These are phyloP conservation scores for Temnothorax rugatulus DNA, from an alignment of 2,888 invertebrate species.

Conservation along the genomic window DNA sequence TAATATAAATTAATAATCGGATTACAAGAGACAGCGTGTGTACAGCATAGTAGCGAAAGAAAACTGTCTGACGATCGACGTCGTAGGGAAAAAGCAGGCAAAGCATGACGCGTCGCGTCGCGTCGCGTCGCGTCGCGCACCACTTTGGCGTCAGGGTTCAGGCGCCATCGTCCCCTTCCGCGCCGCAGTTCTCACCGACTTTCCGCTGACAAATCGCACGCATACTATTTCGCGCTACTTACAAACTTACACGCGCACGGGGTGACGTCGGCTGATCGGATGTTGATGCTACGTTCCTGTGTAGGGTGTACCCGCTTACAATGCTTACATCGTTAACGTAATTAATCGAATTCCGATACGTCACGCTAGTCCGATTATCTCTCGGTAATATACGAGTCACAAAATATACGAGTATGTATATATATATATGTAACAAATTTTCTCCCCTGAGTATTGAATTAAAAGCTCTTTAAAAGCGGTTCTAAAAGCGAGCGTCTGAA, in stretches of 20 bases:
- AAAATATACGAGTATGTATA: too few relatives aligned
- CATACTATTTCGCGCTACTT: conserved; percentile 58
- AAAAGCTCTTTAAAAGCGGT: too few relatives aligned
- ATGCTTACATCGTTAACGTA: conserved; percentile 62
- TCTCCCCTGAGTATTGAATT: too few relatives aligned
- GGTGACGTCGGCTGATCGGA: conserved; percentile 54
- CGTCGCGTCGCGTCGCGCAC: conserved; percentile 54
- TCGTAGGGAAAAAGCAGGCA: conserved; percentile 53
- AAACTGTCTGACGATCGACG: conserved; percentile 60
- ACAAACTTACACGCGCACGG: conserved; percentile 60
- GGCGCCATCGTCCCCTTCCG: conserved; percentile 72
- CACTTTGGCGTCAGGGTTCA: conserved; percentile 73
- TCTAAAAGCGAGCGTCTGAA: too few relatives aligned
- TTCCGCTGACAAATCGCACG: conserved; percentile 71
- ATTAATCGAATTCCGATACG: conserved; percentile 44
- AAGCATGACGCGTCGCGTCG: conserved; percentile 35
- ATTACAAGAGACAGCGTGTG: not conserved
- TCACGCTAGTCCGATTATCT: not conserved
- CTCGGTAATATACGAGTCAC: too few relatives aligned
- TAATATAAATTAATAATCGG: not conserved
- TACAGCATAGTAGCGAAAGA: conserved; percentile 30
- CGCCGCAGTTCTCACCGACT: conserved; percentile 65
- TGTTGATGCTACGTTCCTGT: conserved; percentile 29
- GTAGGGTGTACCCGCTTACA: conserved; percentile 52
- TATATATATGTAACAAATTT: too few relatives aligned